phyloP scores from a whole-genome alignment of 2,113 vertebrate genomes.

The mouse (Mus musculus) region GRCm39 chr5:37180001-37180500 shows the following conservation, averaged over 20 bases:
- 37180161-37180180: not conserved
- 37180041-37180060: not conserved
- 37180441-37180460: not conserved
- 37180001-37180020: not conserved
- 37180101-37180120: not conserved
- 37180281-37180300: not conserved
- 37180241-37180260: not conserved
- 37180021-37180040: not conserved
- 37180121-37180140: not conserved
- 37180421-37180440: not conserved
- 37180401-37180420: not conserved
- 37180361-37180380: not conserved
- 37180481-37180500: too few relatives aligned
- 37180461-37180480: not conserved
- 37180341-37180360: not conserved
- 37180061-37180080: not conserved
- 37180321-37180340: not conserved
- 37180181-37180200: not conserved
- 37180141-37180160: not conserved
- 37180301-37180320: not conserved
- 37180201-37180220: not conserved
- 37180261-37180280: not conserved
- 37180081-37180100: not conserved
- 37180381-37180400: fast-evolving
- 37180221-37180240: not conserved